Conservation (phyloP, 1,140 invertebrate species). For the Campoletis sonorensis region DNA sequence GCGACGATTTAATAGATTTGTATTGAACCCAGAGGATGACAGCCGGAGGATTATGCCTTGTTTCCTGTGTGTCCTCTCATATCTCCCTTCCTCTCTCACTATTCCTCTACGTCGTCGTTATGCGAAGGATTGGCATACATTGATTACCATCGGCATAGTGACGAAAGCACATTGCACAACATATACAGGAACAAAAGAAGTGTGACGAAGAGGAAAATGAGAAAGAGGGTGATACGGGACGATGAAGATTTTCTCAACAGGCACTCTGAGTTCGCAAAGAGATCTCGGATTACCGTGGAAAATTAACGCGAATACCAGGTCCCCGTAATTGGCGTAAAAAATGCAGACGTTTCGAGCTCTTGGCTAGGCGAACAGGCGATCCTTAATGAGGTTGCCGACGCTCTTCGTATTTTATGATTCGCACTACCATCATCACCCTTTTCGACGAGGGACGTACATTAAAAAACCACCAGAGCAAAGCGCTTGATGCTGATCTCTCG, state of each 20-base stretch:
- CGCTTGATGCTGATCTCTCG: slow-evolving; percentile 25
- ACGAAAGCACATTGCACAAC: slow-evolving; percentile 3
- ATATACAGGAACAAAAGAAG: slow-evolving; percentile 39
- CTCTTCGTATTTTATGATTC: slow-evolving; percentile 26
- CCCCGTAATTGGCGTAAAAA: slow-evolving; percentile 43
- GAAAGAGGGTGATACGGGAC: not conserved
- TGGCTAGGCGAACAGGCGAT: slow-evolving; percentile 4
- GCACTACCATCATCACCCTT: not conserved
- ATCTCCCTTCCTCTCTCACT: not conserved
- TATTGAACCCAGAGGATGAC: not conserved
- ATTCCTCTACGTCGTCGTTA: not conserved
- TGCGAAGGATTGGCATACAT: slow-evolving; percentile 20
- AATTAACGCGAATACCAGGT: slow-evolving; percentile 40
- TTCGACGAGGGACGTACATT: slow-evolving; percentile 7
- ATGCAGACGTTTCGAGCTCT: slow-evolving; percentile 42
- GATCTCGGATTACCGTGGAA: slow-evolving; percentile 43
- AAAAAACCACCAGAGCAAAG: slow-evolving; percentile 3
- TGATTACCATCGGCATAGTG: slow-evolving; percentile 21
- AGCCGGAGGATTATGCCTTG: not conserved
- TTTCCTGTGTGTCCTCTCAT: not conserved
- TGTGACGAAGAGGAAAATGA: slow-evolving; percentile 30
- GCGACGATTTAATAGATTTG: too few relatives aligned
- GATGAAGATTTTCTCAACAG: slow-evolving; percentile 7
- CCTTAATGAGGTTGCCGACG: slow-evolving; percentile 38
- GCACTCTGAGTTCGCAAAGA: not conserved